Base-by-base conservation (phyloP, 2,797 vertebrate species). In the Myoxocephalus aenaeus region DNA sequence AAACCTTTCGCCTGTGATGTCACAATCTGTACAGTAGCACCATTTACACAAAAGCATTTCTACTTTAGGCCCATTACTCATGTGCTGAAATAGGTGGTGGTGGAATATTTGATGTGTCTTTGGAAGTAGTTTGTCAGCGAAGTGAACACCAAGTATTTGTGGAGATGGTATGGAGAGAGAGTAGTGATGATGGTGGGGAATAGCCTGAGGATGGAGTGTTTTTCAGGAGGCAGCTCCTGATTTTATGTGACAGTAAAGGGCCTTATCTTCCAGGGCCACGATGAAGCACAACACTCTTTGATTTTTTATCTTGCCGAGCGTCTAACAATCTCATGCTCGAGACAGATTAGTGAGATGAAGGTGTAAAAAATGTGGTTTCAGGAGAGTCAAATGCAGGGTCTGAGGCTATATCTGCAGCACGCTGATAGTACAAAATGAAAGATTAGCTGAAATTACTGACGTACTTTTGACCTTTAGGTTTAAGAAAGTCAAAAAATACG, bases 171-270 rank as follows among this genome's bases (percentile, higher is more conserved):
- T 38, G 75, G 88, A 78, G 83, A 67, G 62, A 67, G 62, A 83
- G 78, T 44, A 62, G 89, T 63, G 86, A 62, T 87, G 86, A 84
- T 91, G 86, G 72, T 84, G 75, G 82, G 75, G 86, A 86, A 83
- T 89, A 42, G 83, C 87, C 85, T 8, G 72, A 75, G 89, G 90
- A 84, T 72, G 81, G 81, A 89, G 86, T 82, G 89, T 88, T 90
- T 91, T 92, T 86, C 85, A 89, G 78, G 36, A 80, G 78, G 79
- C 87, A 87, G 81, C 79, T 79, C 53, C 84, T 93, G 92, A 93
- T 92, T 93, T 87, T 82, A 87, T 89, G 88, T 93, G 93, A 92
- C 92, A 92, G 90, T 84, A 88, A 85, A 92, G 77, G 74, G 78
- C 78, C 91, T 92, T 94, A 94, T 94, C 92, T 91, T 88, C 82